Percentiles rank a stretch among this genome's conserved stretches.
Evolutionary conservation across 1,140 invertebrate species (phyloP).

Genomic region (Bombus ignitus): DNA sequence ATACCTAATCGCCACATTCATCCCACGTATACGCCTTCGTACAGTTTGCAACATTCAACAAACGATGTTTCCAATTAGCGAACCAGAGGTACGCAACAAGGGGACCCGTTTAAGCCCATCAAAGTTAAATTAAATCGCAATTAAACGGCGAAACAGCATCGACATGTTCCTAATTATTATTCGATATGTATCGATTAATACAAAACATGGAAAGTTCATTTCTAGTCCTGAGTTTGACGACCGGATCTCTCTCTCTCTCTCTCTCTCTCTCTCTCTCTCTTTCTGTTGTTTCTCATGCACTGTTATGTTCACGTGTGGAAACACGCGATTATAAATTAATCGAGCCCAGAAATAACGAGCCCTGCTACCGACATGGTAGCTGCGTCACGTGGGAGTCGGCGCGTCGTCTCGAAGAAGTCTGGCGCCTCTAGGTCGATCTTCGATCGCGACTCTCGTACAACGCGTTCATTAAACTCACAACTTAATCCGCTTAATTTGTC

Average conservation of each 20-base stretch:
- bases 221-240: constrained; percentile 14
- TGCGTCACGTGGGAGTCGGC: constrained; percentile 71
- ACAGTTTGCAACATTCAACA: not conserved
- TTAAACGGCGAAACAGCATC: not conserved
- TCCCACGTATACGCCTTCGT: not conserved
- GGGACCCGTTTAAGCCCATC: not conserved
- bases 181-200: not conserved
- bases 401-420: constrained; percentile 57
- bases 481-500: too few relatives aligned
- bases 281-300: constrained; percentile 12
- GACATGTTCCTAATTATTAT: not conserved
- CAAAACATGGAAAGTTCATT: not conserved
- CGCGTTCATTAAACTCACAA: constrained; percentile 17
- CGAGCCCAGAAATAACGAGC: constrained; percentile 55
- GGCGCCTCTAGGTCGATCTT: constrained; percentile 56
- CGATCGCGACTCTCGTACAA: constrained; percentile 12
- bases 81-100: too few relatives aligned
- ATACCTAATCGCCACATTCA: not conserved
- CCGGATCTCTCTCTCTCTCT: not conserved
- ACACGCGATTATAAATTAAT: constrained; percentile 68
- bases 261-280: not conserved
- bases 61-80: not conserved
- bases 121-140: not conserved
- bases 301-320: constrained; percentile 21
- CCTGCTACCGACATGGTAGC: constrained; percentile 65